These are phyloP conservation scores for Chrysolina americana DNA, from an alignment of 2,888 invertebrate species.

Conservation along the genomic window DNA sequence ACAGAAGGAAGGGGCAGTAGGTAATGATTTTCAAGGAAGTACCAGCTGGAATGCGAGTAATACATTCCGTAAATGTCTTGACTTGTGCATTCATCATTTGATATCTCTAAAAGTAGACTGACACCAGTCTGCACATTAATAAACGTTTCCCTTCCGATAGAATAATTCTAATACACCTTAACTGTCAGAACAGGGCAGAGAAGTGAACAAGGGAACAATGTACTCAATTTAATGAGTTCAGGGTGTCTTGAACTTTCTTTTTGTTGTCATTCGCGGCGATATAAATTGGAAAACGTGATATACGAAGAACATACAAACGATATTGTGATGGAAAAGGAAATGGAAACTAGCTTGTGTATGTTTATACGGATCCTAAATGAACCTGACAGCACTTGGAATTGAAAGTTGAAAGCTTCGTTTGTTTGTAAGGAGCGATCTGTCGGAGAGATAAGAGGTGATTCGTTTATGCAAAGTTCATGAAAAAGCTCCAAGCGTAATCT, in stretches of 20 bases:
- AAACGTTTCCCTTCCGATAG: constrained; percentile 16
- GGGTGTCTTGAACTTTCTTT: constrained; percentile 40
- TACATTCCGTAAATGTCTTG: background rate
- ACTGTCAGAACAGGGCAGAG: constrained; percentile 29
- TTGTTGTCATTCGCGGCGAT: constrained; percentile 9
- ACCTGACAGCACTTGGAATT: background rate
- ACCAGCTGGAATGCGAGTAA: background rate
- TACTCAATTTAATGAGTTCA: constrained; percentile 47
- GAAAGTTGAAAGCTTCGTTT: background rate
- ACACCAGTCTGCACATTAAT: constrained; percentile 14
- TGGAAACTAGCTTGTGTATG: constrained; percentile 11
- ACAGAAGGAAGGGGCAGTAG: background rate
- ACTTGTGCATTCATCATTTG: constrained; percentile 8
- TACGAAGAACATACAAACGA: constrained; percentile 17
- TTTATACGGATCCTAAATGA: constrained; percentile 15
- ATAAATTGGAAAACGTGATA: constrained; percentile 28
- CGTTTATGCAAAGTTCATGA: no score
- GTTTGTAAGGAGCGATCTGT: no score
- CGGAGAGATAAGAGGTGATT: no score
- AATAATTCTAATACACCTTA: constrained; percentile 31
- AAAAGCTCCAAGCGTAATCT: no score
- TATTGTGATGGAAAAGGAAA: constrained; percentile 19
- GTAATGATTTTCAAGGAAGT: background rate
- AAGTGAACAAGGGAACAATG: constrained; percentile 37
- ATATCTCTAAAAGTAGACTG: constrained; percentile 12